phyloP scores from a whole-genome alignment of 35 echinoderm and acorn worm genomes.

The Anneissia japonica region DNA sequence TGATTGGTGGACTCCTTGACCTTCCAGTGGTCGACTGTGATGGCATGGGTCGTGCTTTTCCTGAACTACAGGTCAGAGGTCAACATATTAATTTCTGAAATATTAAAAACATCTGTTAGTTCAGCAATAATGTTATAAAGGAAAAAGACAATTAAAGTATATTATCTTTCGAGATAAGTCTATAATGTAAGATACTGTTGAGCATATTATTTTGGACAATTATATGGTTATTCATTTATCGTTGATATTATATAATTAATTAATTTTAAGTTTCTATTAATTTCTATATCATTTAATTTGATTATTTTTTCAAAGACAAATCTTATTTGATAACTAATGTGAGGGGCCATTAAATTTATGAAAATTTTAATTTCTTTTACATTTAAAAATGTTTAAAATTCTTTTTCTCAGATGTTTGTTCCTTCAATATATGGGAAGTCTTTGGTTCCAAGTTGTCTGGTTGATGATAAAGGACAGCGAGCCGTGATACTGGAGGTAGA shows the following conservation, averaged over 20 bases:
- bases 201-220: too few relatives aligned
- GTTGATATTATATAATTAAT: not conserved
- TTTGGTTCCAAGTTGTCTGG: constrained; percentile 48
- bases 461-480: constrained; percentile 48
- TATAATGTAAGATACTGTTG: too few relatives aligned
- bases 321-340: not conserved
- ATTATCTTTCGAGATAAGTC: too few relatives aligned
- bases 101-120: not conserved
- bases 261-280: too few relatives aligned
- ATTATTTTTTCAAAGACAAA: too few relatives aligned
- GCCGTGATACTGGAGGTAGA: constrained; percentile 42
- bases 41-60: constrained; percentile 90
- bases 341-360: not conserved
- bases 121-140: not conserved
- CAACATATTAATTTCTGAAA: too few relatives aligned
- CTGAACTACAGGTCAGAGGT: constrained; percentile 88
- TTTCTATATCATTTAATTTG: too few relatives aligned
- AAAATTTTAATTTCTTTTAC: not conserved
- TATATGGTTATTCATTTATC: not conserved
- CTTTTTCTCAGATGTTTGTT: constrained; percentile 65
- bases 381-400: not conserved
- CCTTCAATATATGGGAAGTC: constrained; percentile 55
- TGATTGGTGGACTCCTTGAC: constrained; percentile 30
- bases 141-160: too few relatives aligned
- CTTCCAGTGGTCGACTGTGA: constrained; percentile 81